Conservation (phyloP, 2,888 invertebrate genomes). For the Melieria omissa region DNA sequence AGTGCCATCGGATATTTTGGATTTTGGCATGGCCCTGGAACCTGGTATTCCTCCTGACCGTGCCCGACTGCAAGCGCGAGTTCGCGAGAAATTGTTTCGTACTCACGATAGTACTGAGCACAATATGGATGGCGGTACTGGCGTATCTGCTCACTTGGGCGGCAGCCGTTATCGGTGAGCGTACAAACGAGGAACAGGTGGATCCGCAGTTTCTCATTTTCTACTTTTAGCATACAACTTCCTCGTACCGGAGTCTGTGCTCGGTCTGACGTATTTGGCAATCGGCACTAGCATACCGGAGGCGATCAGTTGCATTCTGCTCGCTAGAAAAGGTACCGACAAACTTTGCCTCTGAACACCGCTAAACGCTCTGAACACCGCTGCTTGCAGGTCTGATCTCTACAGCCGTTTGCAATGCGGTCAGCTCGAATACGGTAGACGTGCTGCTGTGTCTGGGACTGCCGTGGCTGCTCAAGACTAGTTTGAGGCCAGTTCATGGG, state of each 20-base stretch:
- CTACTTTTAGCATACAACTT: constrained; percentile 77
- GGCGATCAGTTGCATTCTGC: constrained; percentile 85
- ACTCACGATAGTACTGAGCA: constrained; percentile 76
- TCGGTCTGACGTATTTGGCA: constrained; percentile 85
- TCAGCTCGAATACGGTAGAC: constrained; percentile 13
- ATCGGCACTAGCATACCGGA: constrained; percentile 89
- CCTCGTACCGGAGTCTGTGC: constrained; percentile 84
- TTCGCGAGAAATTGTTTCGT: constrained; percentile 70
- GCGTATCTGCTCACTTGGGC: constrained; percentile 90
- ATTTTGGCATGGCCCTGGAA: constrained; percentile 80
- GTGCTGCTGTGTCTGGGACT: constrained; percentile 32
- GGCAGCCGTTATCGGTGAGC: constrained; percentile 80
- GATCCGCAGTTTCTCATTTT: constrained; percentile 10
- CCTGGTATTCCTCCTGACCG: constrained; percentile 76
- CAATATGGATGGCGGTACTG: constrained; percentile 78
- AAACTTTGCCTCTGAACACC: neutral
- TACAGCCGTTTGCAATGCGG: neutral
- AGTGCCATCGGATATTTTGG: constrained; percentile 70
- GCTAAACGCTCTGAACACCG: neutral
- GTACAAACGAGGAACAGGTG: neutral
- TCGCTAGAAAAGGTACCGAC: constrained; percentile 73
- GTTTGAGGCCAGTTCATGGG: neutral
- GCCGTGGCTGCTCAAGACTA: constrained; percentile 4
- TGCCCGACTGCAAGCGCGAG: constrained; percentile 79
- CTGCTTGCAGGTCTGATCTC: neutral